phyloP scores from a whole-genome alignment of 2,888 invertebrate species.

The Agriopis leucophaearia region DNA sequence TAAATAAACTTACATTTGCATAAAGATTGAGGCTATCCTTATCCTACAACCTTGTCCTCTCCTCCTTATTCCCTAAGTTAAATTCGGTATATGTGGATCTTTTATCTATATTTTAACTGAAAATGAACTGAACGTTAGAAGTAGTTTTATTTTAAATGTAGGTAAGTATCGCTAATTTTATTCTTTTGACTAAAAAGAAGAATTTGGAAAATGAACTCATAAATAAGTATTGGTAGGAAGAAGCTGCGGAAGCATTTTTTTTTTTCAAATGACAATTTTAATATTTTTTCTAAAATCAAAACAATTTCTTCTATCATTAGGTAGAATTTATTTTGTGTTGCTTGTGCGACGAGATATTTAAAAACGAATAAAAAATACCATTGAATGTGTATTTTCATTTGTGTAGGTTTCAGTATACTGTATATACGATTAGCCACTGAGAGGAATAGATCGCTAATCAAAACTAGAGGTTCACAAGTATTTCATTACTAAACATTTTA shows the following conservation, averaged over 20 bases:
- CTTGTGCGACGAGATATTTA: conserved; percentile 44
- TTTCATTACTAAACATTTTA: background rate
- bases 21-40: conserved; percentile 45
- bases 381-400: conserved; percentile 43
- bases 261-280: background rate
- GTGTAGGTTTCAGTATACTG: conserved; percentile 31
- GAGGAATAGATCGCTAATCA: background rate
- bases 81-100: conserved; percentile 1
- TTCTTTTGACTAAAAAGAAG: background rate
- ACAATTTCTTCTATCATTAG: background rate
- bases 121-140: conserved; percentile 4
- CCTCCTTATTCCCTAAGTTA: conserved; percentile 32
- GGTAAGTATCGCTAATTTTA: background rate
- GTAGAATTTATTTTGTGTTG: conserved; percentile 26
- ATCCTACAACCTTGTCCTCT: conserved; percentile 42
- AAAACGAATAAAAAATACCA: conserved; percentile 40
- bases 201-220: conserved; percentile 11
- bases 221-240: conserved; percentile 21
- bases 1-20: conserved; percentile 46
- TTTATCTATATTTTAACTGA: background rate
- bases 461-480: background rate
- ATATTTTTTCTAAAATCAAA: background rate
- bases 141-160: conserved; percentile 14
- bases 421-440: conserved; percentile 24
- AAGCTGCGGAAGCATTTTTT: background rate